A percentile compares a stretch with the other conserved stretches of the same genome.
Conservation (phyloP, 2,797 vertebrate genomes). For the Meda fulgida region DNA sequence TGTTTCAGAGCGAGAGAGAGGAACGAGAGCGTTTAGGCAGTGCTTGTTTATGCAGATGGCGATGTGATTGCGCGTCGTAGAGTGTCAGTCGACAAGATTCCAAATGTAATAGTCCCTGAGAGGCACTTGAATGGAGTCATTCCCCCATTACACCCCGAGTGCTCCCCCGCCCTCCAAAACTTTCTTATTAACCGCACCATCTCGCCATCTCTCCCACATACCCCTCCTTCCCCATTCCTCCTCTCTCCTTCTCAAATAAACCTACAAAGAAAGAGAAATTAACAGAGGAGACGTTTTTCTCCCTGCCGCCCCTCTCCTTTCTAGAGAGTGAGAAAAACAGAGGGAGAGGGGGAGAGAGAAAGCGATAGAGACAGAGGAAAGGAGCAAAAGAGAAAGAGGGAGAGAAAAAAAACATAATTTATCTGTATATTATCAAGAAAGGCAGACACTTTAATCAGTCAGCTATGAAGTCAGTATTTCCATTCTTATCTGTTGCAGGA, state of each 20-base stretch:
- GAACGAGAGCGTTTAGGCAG: constrained; percentile 11
- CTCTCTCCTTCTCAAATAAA: constrained; percentile 63
- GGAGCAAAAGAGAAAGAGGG: constrained; percentile 49
- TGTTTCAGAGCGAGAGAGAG: constrained; percentile 2
- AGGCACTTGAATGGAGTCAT: constrained; percentile 60
- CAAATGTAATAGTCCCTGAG: constrained; percentile 62
- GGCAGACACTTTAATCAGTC: constrained; percentile 99
- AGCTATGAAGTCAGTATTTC: constrained; percentile 99
- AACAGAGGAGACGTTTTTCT: constrained; percentile 74
- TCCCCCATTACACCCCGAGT: constrained; percentile 29
- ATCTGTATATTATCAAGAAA: constrained; percentile 99
- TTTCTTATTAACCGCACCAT: constrained; percentile 64
- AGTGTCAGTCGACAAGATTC: constrained; percentile 61
- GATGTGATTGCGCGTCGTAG: constrained; percentile 55
- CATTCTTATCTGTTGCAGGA: constrained; percentile 99
- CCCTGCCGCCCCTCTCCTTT: constrained; percentile 56
- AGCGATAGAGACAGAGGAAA: constrained; percentile 51
- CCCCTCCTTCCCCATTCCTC: constrained; percentile 46
- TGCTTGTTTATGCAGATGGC: constrained; percentile 60
- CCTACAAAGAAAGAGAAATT: constrained; percentile 76
- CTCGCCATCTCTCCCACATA: constrained; percentile 59
- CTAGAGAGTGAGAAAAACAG: constrained; percentile 53
- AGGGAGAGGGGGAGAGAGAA: constrained; percentile 40
- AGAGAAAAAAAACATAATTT: constrained; percentile 96
- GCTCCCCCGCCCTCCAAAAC: constrained; percentile 50